These are phyloP conservation scores for Carcina quercana DNA, from an alignment of 2,888 invertebrate genomes.

Conservation along the genomic window DNA sequence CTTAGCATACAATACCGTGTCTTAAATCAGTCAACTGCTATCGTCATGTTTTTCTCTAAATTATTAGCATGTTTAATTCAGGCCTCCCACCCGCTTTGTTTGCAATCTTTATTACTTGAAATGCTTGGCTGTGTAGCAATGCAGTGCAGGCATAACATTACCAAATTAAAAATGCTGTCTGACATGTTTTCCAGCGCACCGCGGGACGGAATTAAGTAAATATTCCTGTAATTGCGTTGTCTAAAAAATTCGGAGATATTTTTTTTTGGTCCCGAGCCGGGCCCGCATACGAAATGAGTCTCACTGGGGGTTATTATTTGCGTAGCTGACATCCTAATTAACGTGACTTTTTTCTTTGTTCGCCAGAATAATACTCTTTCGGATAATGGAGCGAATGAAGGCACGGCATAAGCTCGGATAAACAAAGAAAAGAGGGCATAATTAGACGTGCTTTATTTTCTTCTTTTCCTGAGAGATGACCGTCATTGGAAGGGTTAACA, in stretches of 20 bases:
- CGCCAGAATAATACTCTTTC: conserved; percentile 37
- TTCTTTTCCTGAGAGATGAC: neutral
- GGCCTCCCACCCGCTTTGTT: too few relatives aligned
- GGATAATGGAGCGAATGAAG: conserved; percentile 32
- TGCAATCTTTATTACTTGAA: conserved; percentile 15
- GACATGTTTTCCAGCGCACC: conserved; percentile 36
- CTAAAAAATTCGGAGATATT: conserved; percentile 56
- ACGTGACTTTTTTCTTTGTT: conserved; percentile 57
- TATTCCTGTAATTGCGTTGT: conserved; percentile 62
- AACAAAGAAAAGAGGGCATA: conserved; percentile 10
- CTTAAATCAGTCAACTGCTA: too few relatives aligned
- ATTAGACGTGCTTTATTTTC: too few relatives aligned
- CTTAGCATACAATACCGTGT: too few relatives aligned
- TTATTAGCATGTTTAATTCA: too few relatives aligned
- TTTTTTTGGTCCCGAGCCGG: conserved; percentile 45
- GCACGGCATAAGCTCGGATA: conserved; percentile 9
- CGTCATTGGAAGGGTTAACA: neutral
- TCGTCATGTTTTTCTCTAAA: too few relatives aligned
- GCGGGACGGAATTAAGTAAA: conserved; percentile 50
- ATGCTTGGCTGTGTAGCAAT: conserved; percentile 15
- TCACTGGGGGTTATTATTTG: conserved; percentile 63
- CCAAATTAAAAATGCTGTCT: conserved; percentile 38
- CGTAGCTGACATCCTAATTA: conserved; percentile 66
- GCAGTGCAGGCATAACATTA: conserved; percentile 16
- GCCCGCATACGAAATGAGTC: conserved; percentile 61